Evolutionary conservation across 2,113 vertebrate genomes (phyloP).

Genomic region (Callocephalon fimbriatum): DNA sequence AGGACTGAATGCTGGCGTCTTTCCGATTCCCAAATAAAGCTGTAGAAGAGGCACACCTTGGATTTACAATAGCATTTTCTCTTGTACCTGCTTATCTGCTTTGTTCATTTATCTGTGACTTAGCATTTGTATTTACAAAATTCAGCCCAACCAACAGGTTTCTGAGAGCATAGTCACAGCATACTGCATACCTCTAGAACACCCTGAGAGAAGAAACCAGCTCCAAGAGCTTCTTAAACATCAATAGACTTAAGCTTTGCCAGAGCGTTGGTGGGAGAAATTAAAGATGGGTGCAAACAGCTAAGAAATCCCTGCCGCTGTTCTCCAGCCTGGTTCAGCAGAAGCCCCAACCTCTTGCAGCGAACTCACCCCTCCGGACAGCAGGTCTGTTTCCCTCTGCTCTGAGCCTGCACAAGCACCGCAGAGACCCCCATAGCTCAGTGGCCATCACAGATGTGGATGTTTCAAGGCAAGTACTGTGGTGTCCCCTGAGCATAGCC

Average conservation of each 20-base stretch:
- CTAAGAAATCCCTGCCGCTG: neutral
- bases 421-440: neutral
- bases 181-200: neutral
- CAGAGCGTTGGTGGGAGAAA: neutral
- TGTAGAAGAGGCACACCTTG: neutral
- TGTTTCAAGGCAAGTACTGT: neutral
- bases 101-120: slow-evolving; percentile 10
- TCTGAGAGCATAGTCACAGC: neutral
- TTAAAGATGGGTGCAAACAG: neutral
- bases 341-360: neutral
- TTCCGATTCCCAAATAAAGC: neutral
- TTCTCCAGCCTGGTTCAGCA: neutral
- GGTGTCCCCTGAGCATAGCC: neutral
- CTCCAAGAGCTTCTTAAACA: neutral
- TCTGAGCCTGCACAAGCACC: neutral
- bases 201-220: neutral
- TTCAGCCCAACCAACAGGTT: slow-evolving; percentile 44
- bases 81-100: slow-evolving; percentile 5
- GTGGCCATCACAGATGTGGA: rapidly evolving
- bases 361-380: neutral
- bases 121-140: slow-evolving; percentile 23
- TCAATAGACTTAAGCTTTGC: neutral
- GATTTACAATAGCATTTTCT: neutral
- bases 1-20: neutral
- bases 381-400: neutral